Percentiles rank a stretch among this genome's conserved stretches.
Conservation (phyloP, 1,140 invertebrate genomes). For the Diabrotica undecimpunctata region DNA sequence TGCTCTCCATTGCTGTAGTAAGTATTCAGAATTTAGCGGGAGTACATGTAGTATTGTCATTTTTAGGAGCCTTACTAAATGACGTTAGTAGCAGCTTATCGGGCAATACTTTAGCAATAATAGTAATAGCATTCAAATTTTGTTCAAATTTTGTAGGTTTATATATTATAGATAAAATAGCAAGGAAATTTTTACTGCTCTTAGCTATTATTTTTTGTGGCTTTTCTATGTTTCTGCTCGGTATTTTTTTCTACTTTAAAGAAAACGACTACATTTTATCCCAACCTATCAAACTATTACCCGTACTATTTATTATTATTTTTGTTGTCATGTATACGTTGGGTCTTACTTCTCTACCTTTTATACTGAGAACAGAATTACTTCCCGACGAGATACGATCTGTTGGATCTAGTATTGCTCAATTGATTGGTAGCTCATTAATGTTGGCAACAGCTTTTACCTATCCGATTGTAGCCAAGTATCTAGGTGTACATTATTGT, state of each 20-base stretch:
- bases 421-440: neutral
- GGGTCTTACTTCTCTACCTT: neutral
- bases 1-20: constrained; percentile 67
- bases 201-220: constrained; percentile 64
- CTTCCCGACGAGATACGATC: neutral
- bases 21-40: constrained; percentile 75
- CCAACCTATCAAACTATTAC: constrained; percentile 57
- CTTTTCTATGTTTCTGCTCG: constrained; percentile 50
- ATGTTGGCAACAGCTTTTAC: neutral
- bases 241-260: constrained; percentile 60
- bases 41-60: constrained; percentile 46
- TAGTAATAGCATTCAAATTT: constrained; percentile 74
- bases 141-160: constrained; percentile 63
- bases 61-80: constrained; percentile 4
- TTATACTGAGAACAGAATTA: neutral
- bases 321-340: neutral
- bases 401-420: neutral
- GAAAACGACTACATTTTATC: constrained; percentile 49
- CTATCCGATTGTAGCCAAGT: neutral
- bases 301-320: constrained; percentile 47
- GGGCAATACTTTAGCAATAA: constrained; percentile 74
- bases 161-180: constrained; percentile 62
- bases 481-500: constrained; percentile 5
- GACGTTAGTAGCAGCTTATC: neutral
- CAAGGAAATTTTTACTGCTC: constrained; percentile 68